A percentile compares a stretch with the other conserved stretches of the same genome.
phyloP scores from a whole-genome alignment of 2,797 vertebrate species.

The Scleropages formosus region DNA sequence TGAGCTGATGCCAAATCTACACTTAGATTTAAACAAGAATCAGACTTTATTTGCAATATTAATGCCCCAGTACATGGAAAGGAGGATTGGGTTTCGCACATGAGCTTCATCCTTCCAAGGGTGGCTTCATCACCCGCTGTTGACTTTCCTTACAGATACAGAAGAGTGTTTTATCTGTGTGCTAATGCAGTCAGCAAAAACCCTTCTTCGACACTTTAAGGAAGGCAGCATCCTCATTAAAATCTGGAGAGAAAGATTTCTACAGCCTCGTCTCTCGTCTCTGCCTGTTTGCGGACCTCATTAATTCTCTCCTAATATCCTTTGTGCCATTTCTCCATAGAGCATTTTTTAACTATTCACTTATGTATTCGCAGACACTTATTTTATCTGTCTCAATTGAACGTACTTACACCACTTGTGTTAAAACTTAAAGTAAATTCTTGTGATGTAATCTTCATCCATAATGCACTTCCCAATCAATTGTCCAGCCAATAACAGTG shows the following conservation, averaged over 20 bases:
- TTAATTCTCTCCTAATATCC: too few species aligned
- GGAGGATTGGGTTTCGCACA: too few species aligned
- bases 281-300: neutral
- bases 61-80: neutral
- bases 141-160: neutral
- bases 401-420: neutral
- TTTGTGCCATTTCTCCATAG: neutral
- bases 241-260: neutral
- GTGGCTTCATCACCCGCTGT: neutral
- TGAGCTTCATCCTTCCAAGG: neutral
- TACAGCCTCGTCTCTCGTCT: neutral
- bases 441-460: too few species aligned
- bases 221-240: conserved; percentile 1
- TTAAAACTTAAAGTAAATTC: too few species aligned
- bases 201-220: neutral
- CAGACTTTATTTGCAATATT: neutral
- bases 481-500: too few species aligned
- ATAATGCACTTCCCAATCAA: too few species aligned
- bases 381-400: neutral
- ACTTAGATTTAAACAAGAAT: too few species aligned
- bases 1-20: too few species aligned
- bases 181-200: too few species aligned
- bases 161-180: neutral
- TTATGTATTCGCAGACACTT: neutral
- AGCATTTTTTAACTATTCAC: neutral